Percentiles rank a stretch among this genome's conserved stretches.
Evolutionary conservation across 1,140 invertebrate species (phyloP).

Genomic region (Carposina sasakii): DNA sequence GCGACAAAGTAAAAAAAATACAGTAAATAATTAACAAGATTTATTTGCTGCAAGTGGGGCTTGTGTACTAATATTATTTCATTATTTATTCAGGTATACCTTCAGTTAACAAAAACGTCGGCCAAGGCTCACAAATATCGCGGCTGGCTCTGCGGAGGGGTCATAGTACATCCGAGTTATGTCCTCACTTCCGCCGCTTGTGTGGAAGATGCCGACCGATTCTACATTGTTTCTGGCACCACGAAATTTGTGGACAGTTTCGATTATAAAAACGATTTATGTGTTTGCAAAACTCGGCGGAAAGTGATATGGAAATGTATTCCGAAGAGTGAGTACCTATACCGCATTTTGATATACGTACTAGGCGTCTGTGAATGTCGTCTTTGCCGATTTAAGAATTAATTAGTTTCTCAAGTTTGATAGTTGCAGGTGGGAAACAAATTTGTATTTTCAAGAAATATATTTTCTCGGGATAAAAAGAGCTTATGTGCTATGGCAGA

Average conservation of each 20-base stretch:
- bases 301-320: constrained; percentile 65
- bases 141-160: constrained; percentile 59
- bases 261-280: constrained; percentile 51
- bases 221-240: constrained; percentile 62
- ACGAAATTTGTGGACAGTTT: constrained; percentile 59
- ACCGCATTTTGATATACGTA: no score
- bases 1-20: no score
- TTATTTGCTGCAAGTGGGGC: no score
- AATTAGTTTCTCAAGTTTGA: no score
- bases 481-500: no score
- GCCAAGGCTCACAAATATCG: constrained; percentile 60
- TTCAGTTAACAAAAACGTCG: constrained; percentile 57
- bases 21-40: no score
- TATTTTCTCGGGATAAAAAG: no score
- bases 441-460: no score
- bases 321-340: constrained; percentile 54
- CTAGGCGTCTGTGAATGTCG: no score
- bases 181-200: constrained; percentile 60
- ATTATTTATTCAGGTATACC: constrained; percentile 43
- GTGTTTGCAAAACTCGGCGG: constrained; percentile 55
- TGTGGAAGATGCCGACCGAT: constrained; percentile 59
- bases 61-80: no score
- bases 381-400: no score
- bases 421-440: no score
- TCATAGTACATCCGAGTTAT: constrained; percentile 47